Conservation (phyloP, 2,113 vertebrate genomes). For the Solenodon paradoxus region DNA sequence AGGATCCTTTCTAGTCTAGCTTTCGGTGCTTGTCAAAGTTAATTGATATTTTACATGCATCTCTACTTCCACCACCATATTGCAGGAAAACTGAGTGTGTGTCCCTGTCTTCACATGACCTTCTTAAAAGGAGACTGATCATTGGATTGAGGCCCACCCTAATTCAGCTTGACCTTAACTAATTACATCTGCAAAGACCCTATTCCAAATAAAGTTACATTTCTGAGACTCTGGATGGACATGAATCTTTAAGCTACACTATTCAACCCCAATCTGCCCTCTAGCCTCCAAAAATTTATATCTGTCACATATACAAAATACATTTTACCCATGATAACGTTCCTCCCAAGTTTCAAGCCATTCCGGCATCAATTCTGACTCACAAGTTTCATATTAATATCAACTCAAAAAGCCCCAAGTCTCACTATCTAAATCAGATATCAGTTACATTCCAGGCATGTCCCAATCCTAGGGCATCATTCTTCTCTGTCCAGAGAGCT, state of each 20-base stretch:
- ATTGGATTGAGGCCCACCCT: not conserved
- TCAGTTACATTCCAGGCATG: not conserved
- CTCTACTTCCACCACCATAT: not conserved
- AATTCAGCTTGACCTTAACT: conserved; percentile 1
- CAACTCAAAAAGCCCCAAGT: not conserved
- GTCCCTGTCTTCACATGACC: not conserved
- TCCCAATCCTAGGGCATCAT: not conserved
- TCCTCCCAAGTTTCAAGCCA: not conserved
- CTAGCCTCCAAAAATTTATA: not conserved
- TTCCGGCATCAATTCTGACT: not conserved
- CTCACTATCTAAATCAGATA: not conserved
- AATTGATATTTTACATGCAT: not conserved
- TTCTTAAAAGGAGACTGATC: not conserved
- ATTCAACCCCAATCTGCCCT: not conserved
- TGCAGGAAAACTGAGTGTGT: not conserved
- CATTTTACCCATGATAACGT: not conserved
- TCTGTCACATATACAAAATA: not conserved
- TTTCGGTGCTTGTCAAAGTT: not conserved
- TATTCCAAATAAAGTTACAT: conserved; percentile 1
- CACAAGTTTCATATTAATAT: not conserved
- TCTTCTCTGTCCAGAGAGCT: not conserved
- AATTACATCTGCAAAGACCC: not conserved
- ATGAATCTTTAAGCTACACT: not conserved
- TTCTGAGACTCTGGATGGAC: not conserved
- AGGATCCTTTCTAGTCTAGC: not conserved